Evolutionary conservation across 92 coral and sea anemone genomes (phyloP).

Genomic region (Pocillopora grandis): DNA sequence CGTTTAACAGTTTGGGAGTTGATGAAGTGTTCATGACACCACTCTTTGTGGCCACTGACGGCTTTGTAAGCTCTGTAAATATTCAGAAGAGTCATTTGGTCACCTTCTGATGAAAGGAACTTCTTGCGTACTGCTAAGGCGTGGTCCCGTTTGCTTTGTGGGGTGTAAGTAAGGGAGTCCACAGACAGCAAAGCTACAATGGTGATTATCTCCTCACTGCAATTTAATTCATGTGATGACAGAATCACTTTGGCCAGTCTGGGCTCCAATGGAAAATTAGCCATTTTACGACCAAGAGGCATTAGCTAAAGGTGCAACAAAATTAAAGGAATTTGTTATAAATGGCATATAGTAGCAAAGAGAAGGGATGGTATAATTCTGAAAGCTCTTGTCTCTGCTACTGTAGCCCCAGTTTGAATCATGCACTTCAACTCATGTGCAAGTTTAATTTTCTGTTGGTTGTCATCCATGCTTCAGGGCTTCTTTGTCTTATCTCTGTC

Average conservation of each 20-base stretch:
- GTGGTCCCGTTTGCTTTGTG: constrained; percentile 89
- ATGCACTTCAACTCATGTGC: no score
- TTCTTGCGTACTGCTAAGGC: constrained; percentile 87
- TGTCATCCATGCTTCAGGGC: no score
- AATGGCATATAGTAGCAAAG: no score
- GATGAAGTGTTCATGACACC: constrained; percentile 92
- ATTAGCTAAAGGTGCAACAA: constrained; percentile 58
- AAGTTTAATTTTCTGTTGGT: no score
- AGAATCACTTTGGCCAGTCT: constrained; percentile 85
- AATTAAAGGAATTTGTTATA: not conserved
- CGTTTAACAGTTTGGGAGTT: constrained; percentile 85
- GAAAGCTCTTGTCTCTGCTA: no score
- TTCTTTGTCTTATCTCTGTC: no score
- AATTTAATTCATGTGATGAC: constrained; percentile 69
- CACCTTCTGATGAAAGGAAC: constrained; percentile 93
- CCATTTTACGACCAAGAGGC: constrained; percentile 82
- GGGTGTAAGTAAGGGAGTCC: constrained; percentile 92
- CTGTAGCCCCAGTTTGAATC: no score
- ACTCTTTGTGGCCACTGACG: constrained; percentile 77
- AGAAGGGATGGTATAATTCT: no score
- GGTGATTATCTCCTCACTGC: constrained; percentile 92
- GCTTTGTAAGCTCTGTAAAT: constrained; percentile 93
- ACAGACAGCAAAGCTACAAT: constrained; percentile 90
- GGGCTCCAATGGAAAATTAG: constrained; percentile 91
- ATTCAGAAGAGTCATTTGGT: constrained; percentile 89